Percentiles rank a stretch among this genome's conserved stretches.
phyloP scores from a whole-genome alignment of 2,888 invertebrate genomes.

The Lithophane socia region DNA sequence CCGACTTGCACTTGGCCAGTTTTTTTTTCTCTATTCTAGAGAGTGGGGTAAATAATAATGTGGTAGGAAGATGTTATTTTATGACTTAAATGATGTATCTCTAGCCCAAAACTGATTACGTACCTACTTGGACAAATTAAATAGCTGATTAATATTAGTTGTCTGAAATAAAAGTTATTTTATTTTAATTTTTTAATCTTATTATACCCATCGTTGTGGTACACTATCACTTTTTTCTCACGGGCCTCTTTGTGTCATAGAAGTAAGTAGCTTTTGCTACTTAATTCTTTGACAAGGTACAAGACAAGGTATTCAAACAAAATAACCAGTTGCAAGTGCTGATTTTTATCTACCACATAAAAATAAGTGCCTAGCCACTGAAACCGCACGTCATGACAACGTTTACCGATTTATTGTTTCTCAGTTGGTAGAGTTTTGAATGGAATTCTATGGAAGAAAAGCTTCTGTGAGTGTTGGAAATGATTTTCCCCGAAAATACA shows the following conservation, averaged over 20 bases:
- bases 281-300: too few species aligned
- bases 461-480: neutral
- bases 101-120: too few species aligned
- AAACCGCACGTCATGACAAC: constrained; percentile 9
- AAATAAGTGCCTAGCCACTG: neutral
- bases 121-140: neutral
- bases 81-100: neutral
- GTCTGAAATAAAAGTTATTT: too few species aligned
- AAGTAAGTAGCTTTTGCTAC: neutral
- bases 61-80: neutral
- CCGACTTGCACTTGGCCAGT: too few species aligned
- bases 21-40: neutral
- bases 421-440: neutral
- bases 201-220: neutral
- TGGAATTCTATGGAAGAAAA: constrained; percentile 9
- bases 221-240: neutral
- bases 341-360: constrained; percentile 16
- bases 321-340: neutral
- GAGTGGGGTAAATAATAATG: neutral
- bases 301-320: neutral
- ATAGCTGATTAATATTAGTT: neutral
- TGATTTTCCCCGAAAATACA: neutral
- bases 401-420: constrained; percentile 34
- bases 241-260: neutral
- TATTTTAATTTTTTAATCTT: too few species aligned